Evolutionary conservation across 37 sponge, comb jelly and placozoan species (phyloP).

Genomic region (Crambe crambe): DNA sequence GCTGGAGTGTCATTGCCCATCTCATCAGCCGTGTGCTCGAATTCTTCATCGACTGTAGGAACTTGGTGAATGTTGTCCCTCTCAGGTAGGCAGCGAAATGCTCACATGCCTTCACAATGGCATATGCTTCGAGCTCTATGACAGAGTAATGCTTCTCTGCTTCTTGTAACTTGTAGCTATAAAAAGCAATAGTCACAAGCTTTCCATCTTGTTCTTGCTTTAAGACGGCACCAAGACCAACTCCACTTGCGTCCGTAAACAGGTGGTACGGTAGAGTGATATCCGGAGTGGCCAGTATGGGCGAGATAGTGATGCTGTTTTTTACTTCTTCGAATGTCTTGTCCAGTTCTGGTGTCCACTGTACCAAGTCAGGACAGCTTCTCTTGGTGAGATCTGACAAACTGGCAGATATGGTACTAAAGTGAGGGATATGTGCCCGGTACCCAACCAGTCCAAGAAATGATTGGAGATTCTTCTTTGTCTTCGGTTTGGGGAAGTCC

Average conservation of each 20-base stretch:
- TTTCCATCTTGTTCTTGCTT: constrained; percentile 21
- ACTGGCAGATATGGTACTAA: constrained; percentile 24
- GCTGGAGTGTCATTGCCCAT: not conserved
- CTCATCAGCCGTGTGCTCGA: not conserved
- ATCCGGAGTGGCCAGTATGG: constrained; percentile 51
- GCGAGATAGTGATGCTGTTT: not conserved
- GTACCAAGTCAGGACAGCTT: constrained; percentile 5
- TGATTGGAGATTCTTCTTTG: not conserved
- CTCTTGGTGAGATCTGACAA: constrained; percentile 62
- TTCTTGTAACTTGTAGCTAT: no score
- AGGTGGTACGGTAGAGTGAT: constrained; percentile 25
- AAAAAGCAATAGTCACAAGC: not conserved
- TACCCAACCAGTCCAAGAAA: not conserved
- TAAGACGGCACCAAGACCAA: constrained; percentile 57
- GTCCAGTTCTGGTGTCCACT: constrained; percentile 50
- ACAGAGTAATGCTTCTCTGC: not conserved
- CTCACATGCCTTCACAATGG: not conserved
- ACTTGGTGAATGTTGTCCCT: not conserved
- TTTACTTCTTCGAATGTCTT: constrained; percentile 35
- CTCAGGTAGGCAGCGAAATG: not conserved
- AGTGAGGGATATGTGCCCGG: constrained; percentile 56
- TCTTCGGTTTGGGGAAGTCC: not conserved
- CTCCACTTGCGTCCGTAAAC: constrained; percentile 56
- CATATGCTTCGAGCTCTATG: not conserved
- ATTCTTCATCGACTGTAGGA: not conserved